phyloP scores from a whole-genome alignment of 2,113 vertebrate genomes.

The Columba janthina region DNA sequence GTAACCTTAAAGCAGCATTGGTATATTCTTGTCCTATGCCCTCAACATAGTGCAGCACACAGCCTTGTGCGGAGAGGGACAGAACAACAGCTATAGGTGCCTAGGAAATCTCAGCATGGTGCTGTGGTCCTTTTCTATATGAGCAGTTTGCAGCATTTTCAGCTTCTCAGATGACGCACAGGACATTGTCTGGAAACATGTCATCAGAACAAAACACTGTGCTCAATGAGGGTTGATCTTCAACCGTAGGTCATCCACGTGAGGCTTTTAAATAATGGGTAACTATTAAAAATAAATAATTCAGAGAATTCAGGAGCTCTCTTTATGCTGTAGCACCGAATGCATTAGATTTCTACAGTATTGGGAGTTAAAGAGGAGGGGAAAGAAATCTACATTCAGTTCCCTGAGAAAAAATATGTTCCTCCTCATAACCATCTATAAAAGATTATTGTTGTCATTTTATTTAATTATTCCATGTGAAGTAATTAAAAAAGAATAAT shows the following conservation, averaged over 20 bases:
- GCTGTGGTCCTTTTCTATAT: neutral
- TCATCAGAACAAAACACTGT: constrained; percentile 31
- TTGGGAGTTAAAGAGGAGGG: neutral
- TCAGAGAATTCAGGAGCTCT: constrained; percentile 16
- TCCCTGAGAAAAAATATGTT: constrained; percentile 53
- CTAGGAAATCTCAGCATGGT: neutral
- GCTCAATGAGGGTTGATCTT: constrained; percentile 46
- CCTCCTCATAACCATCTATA: constrained; percentile 66
- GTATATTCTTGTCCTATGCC: neutral
- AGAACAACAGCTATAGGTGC: neutral
- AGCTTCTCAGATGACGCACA: neutral
- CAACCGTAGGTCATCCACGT: constrained; percentile 40
- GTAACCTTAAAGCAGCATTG: neutral
- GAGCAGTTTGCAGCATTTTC: neutral
- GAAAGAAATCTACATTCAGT: neutral
- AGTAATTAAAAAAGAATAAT: constrained; percentile 74
- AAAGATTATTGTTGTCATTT: constrained; percentile 76
- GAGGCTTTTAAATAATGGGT: constrained; percentile 36
- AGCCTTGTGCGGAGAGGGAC: neutral
- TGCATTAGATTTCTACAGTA: neutral
- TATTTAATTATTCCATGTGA: constrained; percentile 77
- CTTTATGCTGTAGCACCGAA: neutral
- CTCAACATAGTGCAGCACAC: neutral
- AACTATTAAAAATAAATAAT: constrained; percentile 64
- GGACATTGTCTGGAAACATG: constrained; percentile 35